Conservation (phyloP, 2,888 invertebrate genomes). For the Deilephila porcellus region DNA sequence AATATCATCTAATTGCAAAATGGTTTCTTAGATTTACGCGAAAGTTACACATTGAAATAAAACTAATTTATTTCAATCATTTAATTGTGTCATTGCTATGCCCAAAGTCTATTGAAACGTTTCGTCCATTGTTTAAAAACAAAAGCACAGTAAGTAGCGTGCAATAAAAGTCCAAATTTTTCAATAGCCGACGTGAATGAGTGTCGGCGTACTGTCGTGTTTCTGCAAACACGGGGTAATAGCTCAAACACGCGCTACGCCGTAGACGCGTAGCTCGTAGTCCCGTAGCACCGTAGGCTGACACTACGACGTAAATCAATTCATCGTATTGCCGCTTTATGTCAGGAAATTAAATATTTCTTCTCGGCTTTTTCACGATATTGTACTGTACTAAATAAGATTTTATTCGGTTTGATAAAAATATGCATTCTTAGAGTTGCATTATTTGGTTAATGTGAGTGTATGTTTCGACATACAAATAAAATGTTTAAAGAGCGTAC, state of each 20-base stretch:
- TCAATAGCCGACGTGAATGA: slow-evolving; percentile 7
- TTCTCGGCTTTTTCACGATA: background rate
- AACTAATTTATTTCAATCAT: too few species aligned
- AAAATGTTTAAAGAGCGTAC: too few species aligned
- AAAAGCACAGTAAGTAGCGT: slow-evolving; percentile 30
- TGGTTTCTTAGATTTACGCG: too few species aligned
- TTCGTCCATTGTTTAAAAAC: background rate
- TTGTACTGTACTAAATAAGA: too few species aligned
- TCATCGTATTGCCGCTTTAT: background rate
- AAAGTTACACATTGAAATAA: too few species aligned
- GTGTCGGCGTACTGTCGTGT: slow-evolving; percentile 32
- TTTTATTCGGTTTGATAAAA: too few species aligned
- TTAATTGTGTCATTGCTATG: too few species aligned
- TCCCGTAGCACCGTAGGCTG: slow-evolving; percentile 33
- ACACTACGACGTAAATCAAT: slow-evolving; percentile 4
- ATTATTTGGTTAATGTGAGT: too few species aligned
- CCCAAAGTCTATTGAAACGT: background rate
- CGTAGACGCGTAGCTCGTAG: slow-evolving; percentile 40
- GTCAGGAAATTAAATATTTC: background rate
- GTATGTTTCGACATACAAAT: too few species aligned
- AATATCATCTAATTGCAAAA: too few species aligned
- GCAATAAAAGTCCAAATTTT: slow-evolving; percentile 24
- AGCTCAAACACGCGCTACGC: slow-evolving; percentile 38
- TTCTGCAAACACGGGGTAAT: slow-evolving; percentile 41
- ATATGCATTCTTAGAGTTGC: too few species aligned